Evolutionary conservation across 2,113 vertebrate genomes (phyloP).

Genomic region (Poecile atricapillus): DNA sequence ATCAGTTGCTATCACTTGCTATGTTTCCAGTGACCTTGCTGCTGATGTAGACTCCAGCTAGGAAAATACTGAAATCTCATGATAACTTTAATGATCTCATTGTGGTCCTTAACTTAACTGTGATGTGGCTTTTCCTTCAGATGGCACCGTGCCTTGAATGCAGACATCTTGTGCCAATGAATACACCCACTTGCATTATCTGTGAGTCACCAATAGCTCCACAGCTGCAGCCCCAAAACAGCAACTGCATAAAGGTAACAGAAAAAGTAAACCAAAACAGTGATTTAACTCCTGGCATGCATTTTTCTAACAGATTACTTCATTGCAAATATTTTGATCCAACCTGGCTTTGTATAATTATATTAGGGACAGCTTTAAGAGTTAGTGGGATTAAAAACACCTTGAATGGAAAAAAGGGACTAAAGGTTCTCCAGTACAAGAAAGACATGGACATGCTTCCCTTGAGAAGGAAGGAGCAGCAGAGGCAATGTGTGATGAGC

Average conservation of each 20-base stretch:
- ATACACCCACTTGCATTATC: constrained; percentile 81
- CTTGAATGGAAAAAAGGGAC: not conserved
- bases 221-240: constrained; percentile 77
- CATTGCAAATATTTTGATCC: not conserved
- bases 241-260: constrained; percentile 75
- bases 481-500: not conserved
- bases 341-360: not conserved
- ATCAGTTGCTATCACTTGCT: not conserved
- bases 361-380: not conserved
- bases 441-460: not conserved
- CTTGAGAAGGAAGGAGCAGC: not conserved
- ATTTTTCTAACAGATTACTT: not conserved
- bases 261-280: not conserved
- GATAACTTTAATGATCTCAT: not conserved
- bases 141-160: constrained; percentile 81
- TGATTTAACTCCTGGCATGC: not conserved
- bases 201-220: constrained; percentile 79
- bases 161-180: constrained; percentile 79
- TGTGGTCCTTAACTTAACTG: not conserved
- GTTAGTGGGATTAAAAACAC: not conserved
- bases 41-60: not conserved
- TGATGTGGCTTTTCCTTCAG: constrained; percentile 62
- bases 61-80: not conserved
- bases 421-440: not conserved
- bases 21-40: not conserved